These are phyloP conservation scores for Azemiops feae DNA, from an alignment of 2,113 vertebrate genomes.

Conservation along the genomic window DNA sequence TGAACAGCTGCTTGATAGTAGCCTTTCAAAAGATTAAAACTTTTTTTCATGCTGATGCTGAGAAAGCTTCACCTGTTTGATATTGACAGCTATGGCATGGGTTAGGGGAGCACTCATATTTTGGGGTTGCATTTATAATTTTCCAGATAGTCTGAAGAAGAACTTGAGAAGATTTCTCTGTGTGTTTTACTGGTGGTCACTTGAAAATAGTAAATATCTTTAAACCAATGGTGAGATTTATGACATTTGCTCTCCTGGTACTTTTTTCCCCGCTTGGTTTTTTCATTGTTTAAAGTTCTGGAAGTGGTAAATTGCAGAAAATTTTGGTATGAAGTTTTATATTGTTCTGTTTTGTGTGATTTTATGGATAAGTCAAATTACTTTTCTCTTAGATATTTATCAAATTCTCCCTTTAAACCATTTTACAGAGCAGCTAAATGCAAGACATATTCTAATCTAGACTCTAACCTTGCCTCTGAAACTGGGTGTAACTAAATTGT, in stretches of 20 bases:
- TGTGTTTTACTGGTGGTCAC: background rate
- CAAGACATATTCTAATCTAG: background rate
- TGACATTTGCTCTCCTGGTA: background rate
- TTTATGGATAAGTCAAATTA: background rate
- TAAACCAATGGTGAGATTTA: background rate
- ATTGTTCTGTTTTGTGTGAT: background rate
- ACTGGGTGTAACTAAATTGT: background rate
- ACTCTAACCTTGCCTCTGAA: background rate
- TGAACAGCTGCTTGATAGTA: background rate
- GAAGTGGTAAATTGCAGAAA: background rate
- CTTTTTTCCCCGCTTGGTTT: background rate
- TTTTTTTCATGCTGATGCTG: background rate
- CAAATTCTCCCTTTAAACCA: background rate
- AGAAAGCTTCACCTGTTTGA: background rate
- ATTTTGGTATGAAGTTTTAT: background rate
- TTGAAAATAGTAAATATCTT: background rate
- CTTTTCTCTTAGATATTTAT: background rate
- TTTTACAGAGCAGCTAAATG: background rate
- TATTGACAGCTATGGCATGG: background rate
- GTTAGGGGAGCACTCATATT: background rate
- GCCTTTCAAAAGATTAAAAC: background rate
- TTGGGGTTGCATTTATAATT: background rate
- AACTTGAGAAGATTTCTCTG: background rate
- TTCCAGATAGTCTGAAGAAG: background rate
- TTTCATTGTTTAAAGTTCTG: background rate